phyloP scores from a whole-genome alignment of 2,113 vertebrate genomes.

The Oncorhynchus keta region DNA sequence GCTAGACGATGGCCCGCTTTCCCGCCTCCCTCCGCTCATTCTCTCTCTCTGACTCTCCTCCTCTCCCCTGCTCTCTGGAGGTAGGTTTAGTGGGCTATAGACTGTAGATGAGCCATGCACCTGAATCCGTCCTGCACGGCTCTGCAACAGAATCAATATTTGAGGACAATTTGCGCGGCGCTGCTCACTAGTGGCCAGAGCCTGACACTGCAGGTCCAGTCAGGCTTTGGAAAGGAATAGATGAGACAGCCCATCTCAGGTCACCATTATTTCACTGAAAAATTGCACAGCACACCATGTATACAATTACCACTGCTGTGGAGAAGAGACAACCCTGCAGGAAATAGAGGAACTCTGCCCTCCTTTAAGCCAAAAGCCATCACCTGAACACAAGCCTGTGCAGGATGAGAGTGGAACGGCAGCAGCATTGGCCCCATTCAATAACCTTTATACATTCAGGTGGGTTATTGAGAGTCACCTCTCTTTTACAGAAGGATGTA shows the following conservation, averaged over 20 bases:
- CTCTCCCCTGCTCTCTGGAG: constrained; percentile 21
- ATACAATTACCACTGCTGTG: constrained; percentile 36
- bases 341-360: neutral
- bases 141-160: constrained; percentile 69
- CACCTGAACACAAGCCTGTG: neutral
- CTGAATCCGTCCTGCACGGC: constrained; percentile 41
- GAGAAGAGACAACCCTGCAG: constrained; percentile 17
- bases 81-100: constrained; percentile 49
- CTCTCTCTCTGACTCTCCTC: constrained; percentile 2
- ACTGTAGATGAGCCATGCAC: constrained; percentile 54
- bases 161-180: constrained; percentile 59
- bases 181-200: constrained; percentile 55
- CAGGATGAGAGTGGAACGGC: neutral
- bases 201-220: constrained; percentile 43
- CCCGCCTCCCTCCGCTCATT: neutral
- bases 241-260: constrained; percentile 28
- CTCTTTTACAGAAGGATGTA: too few relatives aligned
- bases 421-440: too few relatives aligned
- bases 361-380: neutral
- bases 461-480: too few relatives aligned
- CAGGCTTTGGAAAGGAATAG: constrained; percentile 16
- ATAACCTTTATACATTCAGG: too few relatives aligned
- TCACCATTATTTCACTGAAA: constrained; percentile 40
- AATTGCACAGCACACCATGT: constrained; percentile 24
- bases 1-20: constrained; percentile 26